phyloP scores from a whole-genome alignment of 2,888 invertebrate genomes.

The Proisotoma minuta region DNA sequence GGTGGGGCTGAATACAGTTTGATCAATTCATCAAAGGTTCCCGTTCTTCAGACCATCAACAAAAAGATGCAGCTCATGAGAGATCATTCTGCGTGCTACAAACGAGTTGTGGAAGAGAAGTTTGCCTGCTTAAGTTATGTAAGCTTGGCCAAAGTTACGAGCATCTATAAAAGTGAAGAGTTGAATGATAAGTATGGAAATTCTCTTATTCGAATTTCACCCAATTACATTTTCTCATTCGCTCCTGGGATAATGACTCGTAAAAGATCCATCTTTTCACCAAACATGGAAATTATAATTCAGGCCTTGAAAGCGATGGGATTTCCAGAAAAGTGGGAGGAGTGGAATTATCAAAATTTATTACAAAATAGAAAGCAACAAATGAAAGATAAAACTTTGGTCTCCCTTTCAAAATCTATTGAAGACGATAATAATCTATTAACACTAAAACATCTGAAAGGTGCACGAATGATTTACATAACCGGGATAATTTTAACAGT shows the following conservation, averaged over 20 bases:
- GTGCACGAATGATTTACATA: conserved; percentile 19
- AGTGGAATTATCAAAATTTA: too few species aligned
- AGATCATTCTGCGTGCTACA: conserved; percentile 9
- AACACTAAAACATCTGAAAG: conserved; percentile 21
- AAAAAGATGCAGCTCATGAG: conserved; percentile 11
- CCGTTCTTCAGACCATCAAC: conserved; percentile 12
- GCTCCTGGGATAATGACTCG: conserved; percentile 18
- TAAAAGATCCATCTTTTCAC: conserved; percentile 14
- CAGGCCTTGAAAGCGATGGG: conserved; percentile 10
- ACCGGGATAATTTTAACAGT: too few species aligned
- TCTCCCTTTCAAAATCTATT: too few species aligned
- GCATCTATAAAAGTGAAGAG: conserved; percentile 8
- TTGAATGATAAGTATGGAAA: conserved; percentile 16
- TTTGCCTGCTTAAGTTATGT: conserved; percentile 23
- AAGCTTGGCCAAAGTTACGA: conserved; percentile 6
- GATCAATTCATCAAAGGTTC: conserved; percentile 20
- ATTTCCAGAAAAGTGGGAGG: conserved; percentile 13
- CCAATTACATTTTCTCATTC: conserved; percentile 7
- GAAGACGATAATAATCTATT: conserved; percentile 15
- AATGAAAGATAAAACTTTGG: too few species aligned
- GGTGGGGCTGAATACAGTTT: conserved; percentile 19
- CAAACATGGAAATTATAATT: conserved; percentile 12
- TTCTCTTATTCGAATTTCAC: conserved; percentile 15
- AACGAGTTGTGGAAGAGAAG: conserved; percentile 1
- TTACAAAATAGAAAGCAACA: too few species aligned